Evolutionary conservation across 1,140 invertebrate species (phyloP).

Genomic region (Drosophila yakuba): DNA sequence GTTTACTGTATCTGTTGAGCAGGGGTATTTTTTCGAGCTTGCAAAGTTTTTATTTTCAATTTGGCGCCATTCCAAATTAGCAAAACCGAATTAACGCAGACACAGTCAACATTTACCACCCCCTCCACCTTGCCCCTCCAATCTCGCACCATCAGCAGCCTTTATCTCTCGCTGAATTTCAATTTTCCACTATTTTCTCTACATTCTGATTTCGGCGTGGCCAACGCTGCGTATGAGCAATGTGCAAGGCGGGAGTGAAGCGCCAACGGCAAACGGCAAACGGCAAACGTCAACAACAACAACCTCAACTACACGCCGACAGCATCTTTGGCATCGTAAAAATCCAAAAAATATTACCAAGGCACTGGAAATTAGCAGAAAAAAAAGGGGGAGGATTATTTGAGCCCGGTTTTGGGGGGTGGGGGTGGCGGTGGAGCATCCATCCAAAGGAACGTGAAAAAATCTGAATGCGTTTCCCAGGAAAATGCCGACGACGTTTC

Average conservation of each 20-base stretch:
- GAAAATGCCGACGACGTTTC: slow-evolving; percentile 35
- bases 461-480: slow-evolving; percentile 47
- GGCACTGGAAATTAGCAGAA: slow-evolving; percentile 36
- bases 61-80: slow-evolving; percentile 76
- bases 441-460: slow-evolving; percentile 26
- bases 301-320: slow-evolving; percentile 10
- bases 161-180: slow-evolving; percentile 67
- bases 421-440: background rate
- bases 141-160: background rate
- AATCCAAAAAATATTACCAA: slow-evolving; percentile 50
- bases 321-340: slow-evolving; percentile 32
- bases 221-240: slow-evolving; percentile 65
- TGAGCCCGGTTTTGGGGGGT: background rate
- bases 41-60: slow-evolving; percentile 67
- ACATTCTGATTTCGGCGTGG: slow-evolving; percentile 17
- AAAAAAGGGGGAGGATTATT: slow-evolving; percentile 7
- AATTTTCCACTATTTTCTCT: slow-evolving; percentile 64
- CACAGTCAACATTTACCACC: slow-evolving; percentile 27
- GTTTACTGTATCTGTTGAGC: slow-evolving; percentile 50
- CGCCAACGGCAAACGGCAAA: slow-evolving; percentile 23
- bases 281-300: slow-evolving; percentile 25
- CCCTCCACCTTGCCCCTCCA: background rate
- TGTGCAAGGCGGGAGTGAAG: slow-evolving; percentile 29
- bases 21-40: slow-evolving; percentile 33
- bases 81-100: slow-evolving; percentile 66